Base-by-base conservation (phyloP, 2,888 invertebrate genomes). In the Gymnoscelis rufifasciata region DNA sequence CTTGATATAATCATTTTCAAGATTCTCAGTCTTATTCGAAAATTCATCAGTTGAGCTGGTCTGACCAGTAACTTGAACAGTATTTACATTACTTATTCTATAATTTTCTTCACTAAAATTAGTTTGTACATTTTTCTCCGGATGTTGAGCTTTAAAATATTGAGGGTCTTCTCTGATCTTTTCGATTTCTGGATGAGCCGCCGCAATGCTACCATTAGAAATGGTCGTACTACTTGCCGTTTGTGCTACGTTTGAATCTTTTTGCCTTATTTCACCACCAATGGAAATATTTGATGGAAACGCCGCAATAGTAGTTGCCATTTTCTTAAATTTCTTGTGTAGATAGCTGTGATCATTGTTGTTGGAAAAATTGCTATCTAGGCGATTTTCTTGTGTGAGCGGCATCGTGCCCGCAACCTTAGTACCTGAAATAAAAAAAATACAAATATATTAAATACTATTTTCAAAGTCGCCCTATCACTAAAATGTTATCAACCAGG, bases 241-340 rank as follows among this genome's bases (percentile, higher is more conserved):
- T 47, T 78, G 71, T 56, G 68, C 65, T 57, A 74, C 64, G 54
- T 72, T 76, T 45, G 71, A 60, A 59, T 82, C 83, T 57, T 68
- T 81, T 50, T 76, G 74, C 62, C 72, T 70, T 43, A 57, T 66
- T 59, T 84, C 83, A 43, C 73, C 79, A 26, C 67, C 66, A 59
- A 71, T 83, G 38, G 71, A 63, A 57, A 74, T 60, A 60, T 70
- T 80, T 51, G 69, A 59, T 43, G 84, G 75, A 62, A 80, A 81
- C 51, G 74, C 73, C 55, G 86, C 68, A 63, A 84, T 84, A 54
- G 88, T 82, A 69, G 91, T 92, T 75, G 93, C 95, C 89, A 95
- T 92, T 83, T 96, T 95, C 87, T 97, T 96, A 84, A 97, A 96
- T 82, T 96, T 97, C 83, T 97, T 97, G 82, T 97, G 96, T 78